Evolutionary conservation across 2,888 invertebrate genomes (phyloP), one percentile per base, ranked within the genome.

Genomic region (Chaetogeoica ovagalla): DNA sequence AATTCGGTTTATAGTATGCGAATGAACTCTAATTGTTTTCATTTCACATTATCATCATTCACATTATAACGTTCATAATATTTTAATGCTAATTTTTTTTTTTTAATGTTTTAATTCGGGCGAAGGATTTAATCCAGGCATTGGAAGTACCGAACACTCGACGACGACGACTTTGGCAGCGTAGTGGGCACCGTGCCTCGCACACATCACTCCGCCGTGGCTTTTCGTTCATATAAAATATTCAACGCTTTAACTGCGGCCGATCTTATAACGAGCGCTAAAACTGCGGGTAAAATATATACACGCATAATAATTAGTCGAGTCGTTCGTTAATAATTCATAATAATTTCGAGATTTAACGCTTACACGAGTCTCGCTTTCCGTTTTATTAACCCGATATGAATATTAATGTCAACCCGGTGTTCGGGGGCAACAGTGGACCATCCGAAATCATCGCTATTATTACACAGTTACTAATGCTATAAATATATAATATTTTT

Each of bases 191-290:
- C 19, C 19, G 55, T 6, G 55, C 52, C 39, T 43, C 15, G 71
- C 37, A 15, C 37, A 15, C 13, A 48, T 48, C 57, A 43, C 55
- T 5, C 39, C 30, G 70, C 39, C 30, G 70, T 62, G 59, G 76
- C 69, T 63, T 79, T 71, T 71, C 30, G 79, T 21, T 39, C 71
- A 63, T 79, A 79, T 79, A 79, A 79, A 79, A 79, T 79, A 79
- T 79, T 71, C 79, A 79, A 70, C 70, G 77, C n/a, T 70, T 77
- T 70, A 70, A 79, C 71, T 57, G 79, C 30, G 71, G 63, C 70
- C 79, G 79, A 71, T 79, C 70, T 79, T 79, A n/a, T n/a, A 79
- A 79, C 79, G 79, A 79, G 70, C 71, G 71, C 63, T 79, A 79
- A 79, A 79, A 79, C 71, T 63, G 79, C 70, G 65, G 71, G 43